Base-by-base conservation (phyloP, 2,888 invertebrate genomes). In the Nomada ferruginata region DNA sequence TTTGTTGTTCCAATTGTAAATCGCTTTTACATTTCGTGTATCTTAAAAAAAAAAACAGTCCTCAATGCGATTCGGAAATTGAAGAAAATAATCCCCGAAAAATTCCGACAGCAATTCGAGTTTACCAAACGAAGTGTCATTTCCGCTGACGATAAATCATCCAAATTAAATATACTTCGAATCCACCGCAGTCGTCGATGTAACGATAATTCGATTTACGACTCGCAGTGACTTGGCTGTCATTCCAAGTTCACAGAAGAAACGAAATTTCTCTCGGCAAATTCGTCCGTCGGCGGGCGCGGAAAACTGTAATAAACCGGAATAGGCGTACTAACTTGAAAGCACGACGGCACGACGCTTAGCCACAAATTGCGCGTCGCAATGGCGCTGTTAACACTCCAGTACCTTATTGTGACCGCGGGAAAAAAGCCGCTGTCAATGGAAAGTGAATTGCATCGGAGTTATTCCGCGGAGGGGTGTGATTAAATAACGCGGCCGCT, bases 341-440 rank as follows among this genome's bases (percentile, higher is more conserved):
- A 83, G 82, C 66, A 47, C 81, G 76, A 36, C 61, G 50, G 23
- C 69, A 70, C 55, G 68, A 64, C 71, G 81, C 70, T 87, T 82
- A 76, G 68, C 64, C 77, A 76, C 81, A 83, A 88, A 88, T 88
- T 84, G 83, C 86, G 74, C 79, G 79, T 72, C 75, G 81, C 88
- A 88, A 87, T 88, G 76, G 65, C 61, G 78, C 66, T 84, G 84
- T 87, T 88, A 88, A 84, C 86, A 71, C 79, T 70, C 63, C 66
- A 36, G 61, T 81, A 57, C 36, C 81, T 87, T 82, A 82, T 87
- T 88, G 82, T 69, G 82, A 84, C 84, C 76, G 50, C 60, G 61
- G 57, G 23, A 57, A 57, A 72, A 86, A 87, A 83, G 82, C 72
- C 72, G 60, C 76, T 80, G 85, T 85, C 88, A 76, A 85, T 83